A percentile compares a stretch with the other conserved stretches of the same genome.
These are phyloP conservation scores for Pachyrhynchus sulphureomaculatus DNA, from an alignment of 1,140 invertebrate species.

Conservation along the genomic window DNA sequence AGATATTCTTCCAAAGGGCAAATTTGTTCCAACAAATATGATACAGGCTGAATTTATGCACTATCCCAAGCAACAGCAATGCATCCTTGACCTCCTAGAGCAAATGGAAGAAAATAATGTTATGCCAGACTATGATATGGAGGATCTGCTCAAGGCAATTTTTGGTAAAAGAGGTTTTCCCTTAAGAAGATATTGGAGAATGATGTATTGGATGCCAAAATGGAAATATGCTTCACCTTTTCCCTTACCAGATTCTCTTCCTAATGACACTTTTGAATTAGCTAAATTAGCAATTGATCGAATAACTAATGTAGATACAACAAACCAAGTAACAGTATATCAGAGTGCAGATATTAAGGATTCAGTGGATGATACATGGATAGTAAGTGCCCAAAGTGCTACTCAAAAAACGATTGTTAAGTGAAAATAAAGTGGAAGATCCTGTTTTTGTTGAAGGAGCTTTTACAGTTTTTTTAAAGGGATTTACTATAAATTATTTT, in stretches of 20 bases:
- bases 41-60: conserved; percentile 88
- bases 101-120: conserved; percentile 92
- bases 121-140: conserved; percentile 87
- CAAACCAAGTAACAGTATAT: conserved; percentile 69
- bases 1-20: conserved; percentile 90
- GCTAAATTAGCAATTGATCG: conserved; percentile 82
- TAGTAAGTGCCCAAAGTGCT: conserved; percentile 85
- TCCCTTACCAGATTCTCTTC: conserved; percentile 74
- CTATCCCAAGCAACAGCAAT: conserved; percentile 93
- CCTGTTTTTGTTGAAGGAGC: conserved; percentile 88
- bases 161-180: conserved; percentile 82
- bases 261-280: conserved; percentile 75
- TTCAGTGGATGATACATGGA: conserved; percentile 88
- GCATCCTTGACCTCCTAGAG: conserved; percentile 80
- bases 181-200: conserved; percentile 81
- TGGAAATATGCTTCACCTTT: conserved; percentile 91
- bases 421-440: conserved; percentile 65
- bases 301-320: conserved; percentile 84
- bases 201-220: conserved; percentile 99
- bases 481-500: conserved; percentile 82
- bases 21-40: conserved; percentile 77
- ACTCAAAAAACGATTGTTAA: conserved; percentile 74
- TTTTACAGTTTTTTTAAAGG: conserved; percentile 76
- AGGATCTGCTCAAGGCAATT: conserved; percentile 75
- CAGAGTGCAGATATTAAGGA: conserved; percentile 71